These are phyloP conservation scores for Anoplopoma fimbria DNA, from an alignment of 2,113 vertebrate genomes.

Conservation along the genomic window DNA sequence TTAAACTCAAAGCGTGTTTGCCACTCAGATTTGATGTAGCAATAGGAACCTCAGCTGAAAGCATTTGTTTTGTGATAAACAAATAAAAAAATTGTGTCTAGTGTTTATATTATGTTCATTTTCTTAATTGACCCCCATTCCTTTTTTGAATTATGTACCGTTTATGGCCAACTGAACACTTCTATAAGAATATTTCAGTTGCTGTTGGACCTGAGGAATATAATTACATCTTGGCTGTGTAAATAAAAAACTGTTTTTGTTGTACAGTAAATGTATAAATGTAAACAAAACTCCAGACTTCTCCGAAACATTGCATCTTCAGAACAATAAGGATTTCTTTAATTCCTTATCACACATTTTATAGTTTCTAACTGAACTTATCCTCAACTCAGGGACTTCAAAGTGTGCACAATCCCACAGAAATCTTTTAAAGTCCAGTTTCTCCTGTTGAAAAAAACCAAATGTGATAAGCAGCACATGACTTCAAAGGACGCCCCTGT, in stretches of 20 bases:
- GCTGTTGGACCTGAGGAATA: background rate
- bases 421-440: constrained; percentile 20
- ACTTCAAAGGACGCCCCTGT: constrained; percentile 53
- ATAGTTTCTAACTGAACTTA: background rate
- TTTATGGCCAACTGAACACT: background rate
- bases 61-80: background rate
- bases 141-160: background rate
- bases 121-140: background rate
- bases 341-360: background rate
- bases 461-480: constrained; percentile 19
- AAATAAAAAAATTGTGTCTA: background rate
- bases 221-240: background rate
- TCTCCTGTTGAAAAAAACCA: constrained; percentile 23
- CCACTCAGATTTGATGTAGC: background rate
- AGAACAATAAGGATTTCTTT: background rate
- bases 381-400: constrained; percentile 31
- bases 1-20: constrained; percentile 3
- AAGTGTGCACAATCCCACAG: constrained; percentile 30
- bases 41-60: background rate
- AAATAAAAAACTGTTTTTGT: background rate
- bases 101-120: constrained; percentile 3
- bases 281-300: background rate
- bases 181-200: background rate
- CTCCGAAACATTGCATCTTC: background rate
- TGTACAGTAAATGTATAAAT: background rate